These are phyloP conservation scores for Netelia inedita DNA, from an alignment of 2,888 invertebrate genomes.

Conservation along the genomic window DNA sequence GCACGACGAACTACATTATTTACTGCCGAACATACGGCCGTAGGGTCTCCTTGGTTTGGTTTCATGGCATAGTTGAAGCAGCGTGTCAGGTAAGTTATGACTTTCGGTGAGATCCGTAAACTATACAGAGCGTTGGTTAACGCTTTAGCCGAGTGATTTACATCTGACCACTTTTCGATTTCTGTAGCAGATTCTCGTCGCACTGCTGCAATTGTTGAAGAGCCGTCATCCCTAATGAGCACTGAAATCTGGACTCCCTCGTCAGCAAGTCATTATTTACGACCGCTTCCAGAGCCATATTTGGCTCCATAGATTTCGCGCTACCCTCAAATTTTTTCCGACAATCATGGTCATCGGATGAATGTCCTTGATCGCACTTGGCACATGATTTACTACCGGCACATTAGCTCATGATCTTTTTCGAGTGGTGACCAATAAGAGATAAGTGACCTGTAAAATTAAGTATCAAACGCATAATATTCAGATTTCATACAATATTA, in stretches of 20 bases:
- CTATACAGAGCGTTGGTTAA: constrained; percentile 31
- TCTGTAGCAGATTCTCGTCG: constrained; percentile 52
- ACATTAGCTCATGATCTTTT: not conserved
- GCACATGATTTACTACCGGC: not conserved
- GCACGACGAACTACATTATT: constrained; percentile 68
- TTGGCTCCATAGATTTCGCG: constrained; percentile 75
- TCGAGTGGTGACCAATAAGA: not conserved
- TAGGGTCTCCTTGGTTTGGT: constrained; percentile 58
- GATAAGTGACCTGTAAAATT: not conserved
- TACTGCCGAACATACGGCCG: constrained; percentile 19
- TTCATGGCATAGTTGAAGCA: constrained; percentile 64
- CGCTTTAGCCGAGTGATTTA: constrained; percentile 40
- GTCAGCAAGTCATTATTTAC: constrained; percentile 64
- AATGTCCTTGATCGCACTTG: not conserved
- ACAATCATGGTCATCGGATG: constrained; percentile 68
- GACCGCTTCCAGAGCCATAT: constrained; percentile 68
- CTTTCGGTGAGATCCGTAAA: constrained; percentile 27
- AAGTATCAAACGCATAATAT: not conserved
- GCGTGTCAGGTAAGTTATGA: constrained; percentile 67
- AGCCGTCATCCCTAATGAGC: constrained; percentile 73
- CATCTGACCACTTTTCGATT: constrained; percentile 64
- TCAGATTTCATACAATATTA: not conserved
- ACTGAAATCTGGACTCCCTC: constrained; percentile 55
- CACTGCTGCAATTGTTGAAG: constrained; percentile 69
- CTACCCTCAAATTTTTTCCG: constrained; percentile 49